Percentiles rank a stretch among this genome's conserved stretches.
Conservation (phyloP, 2,797 vertebrate species). For the Rhyacichthys aspro region DNA sequence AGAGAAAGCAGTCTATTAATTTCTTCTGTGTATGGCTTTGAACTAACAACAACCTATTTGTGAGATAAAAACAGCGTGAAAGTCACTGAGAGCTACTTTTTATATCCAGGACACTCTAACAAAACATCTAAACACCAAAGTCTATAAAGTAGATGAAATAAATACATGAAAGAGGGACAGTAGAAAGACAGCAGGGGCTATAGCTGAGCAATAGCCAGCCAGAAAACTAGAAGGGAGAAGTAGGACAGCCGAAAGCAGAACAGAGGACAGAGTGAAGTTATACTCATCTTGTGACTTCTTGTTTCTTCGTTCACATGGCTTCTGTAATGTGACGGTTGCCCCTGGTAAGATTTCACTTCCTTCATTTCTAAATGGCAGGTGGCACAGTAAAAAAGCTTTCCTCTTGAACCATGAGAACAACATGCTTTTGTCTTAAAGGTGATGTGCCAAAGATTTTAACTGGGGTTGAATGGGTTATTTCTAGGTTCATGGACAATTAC, state of each 20-base stretch:
- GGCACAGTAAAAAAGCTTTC: no score
- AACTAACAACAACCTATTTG: slow-evolving; percentile 32
- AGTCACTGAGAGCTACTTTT: slow-evolving; percentile 35
- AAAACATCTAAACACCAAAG: slow-evolving; percentile 36
- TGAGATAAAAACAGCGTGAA: slow-evolving; percentile 12
- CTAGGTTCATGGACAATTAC: no score
- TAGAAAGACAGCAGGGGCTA: slow-evolving; percentile 22
- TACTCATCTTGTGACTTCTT: slow-evolving; percentile 53
- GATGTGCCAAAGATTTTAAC: no score
- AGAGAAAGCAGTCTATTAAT: neutral
- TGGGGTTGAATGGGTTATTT: no score
- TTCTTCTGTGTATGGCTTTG: neutral
- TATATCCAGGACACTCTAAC: slow-evolving; percentile 19
- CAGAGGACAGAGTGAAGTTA: slow-evolving; percentile 35
- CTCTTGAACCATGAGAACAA: no score
- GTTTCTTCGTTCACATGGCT: slow-evolving; percentile 38
- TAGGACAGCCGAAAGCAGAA: slow-evolving; percentile 47
- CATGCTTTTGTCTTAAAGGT: no score
- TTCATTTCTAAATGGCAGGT: no score
- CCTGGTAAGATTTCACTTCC: no score
- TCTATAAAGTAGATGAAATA: slow-evolving; percentile 28
- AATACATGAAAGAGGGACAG: slow-evolving; percentile 23
- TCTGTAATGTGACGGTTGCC: no score
- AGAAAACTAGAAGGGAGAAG: slow-evolving; percentile 31
- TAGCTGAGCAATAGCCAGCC: slow-evolving; percentile 16